A percentile compares a stretch with the other conserved stretches of the same genome.
phyloP scores from a whole-genome alignment of 2,888 invertebrate species.

The Nymphalis c-album region DNA sequence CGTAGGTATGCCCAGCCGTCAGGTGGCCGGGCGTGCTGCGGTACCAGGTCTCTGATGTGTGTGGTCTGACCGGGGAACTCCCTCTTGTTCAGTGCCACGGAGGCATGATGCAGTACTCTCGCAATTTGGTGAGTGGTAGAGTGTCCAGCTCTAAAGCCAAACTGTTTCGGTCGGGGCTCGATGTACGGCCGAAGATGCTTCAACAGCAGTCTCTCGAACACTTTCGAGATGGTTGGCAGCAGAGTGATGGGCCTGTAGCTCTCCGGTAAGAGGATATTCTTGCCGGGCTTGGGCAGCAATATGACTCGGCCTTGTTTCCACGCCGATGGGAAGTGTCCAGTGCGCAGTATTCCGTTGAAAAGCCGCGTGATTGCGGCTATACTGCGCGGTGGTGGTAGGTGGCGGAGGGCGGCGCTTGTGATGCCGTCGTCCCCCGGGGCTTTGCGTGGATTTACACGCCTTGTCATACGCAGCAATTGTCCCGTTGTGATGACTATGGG shows the following conservation, averaged over 20 bases:
- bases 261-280: conserved; percentile 31
- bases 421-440: conserved; percentile 37
- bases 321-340: no score
- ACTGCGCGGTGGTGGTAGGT: conserved; percentile 16
- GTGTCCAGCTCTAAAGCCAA: conserved; percentile 6
- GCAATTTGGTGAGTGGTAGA: neutral
- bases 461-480: conserved; percentile 3
- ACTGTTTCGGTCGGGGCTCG: neutral
- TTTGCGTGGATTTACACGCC: conserved; percentile 20
- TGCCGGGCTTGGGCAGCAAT: conserved; percentile 17
- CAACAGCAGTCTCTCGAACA: conserved; percentile 41
- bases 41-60: no score
- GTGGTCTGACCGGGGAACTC: neutral
- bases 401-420: conserved; percentile 25
- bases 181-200: neutral
- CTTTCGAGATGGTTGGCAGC: conserved; percentile 36
- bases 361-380: conserved; percentile 23
- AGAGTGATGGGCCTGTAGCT: conserved; percentile 42
- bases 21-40: no score
- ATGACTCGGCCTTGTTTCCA: no score
- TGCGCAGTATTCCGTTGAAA: no score
- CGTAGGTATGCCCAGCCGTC: no score
- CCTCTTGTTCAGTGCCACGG: neutral
- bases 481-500: conserved; percentile 29
- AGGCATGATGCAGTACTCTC: neutral